phyloP scores from a whole-genome alignment of 1,140 invertebrate genomes.

The Sinonovacula constricta region DNA sequence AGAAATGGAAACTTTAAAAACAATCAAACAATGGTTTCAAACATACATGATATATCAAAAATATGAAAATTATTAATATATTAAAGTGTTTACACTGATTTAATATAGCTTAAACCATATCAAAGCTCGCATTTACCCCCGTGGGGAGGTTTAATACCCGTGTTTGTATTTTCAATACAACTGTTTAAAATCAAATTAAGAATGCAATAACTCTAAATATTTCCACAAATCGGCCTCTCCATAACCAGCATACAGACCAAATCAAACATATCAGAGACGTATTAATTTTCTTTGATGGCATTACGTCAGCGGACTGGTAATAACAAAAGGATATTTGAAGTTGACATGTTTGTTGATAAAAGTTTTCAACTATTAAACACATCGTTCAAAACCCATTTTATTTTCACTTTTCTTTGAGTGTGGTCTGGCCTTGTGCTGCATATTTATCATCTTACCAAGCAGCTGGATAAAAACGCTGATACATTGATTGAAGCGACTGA shows the following conservation, averaged over 20 bases:
- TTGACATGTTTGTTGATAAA: constrained; percentile 42
- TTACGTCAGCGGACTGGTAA: constrained; percentile 5
- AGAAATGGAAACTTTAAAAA: too few relatives aligned
- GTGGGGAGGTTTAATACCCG: background rate
- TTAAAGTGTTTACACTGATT: too few relatives aligned
- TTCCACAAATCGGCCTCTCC: background rate
- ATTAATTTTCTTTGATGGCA: constrained; percentile 36
- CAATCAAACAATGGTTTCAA: too few relatives aligned
- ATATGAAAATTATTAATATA: too few relatives aligned
- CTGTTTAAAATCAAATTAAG: background rate
- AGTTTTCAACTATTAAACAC: constrained; percentile 28
- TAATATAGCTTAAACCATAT: too few relatives aligned
- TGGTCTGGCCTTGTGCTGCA: too few relatives aligned
- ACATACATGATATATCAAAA: too few relatives aligned
- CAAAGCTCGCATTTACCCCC: too few relatives aligned
- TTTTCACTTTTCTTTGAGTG: constrained; percentile 31
- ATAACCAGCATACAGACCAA: background rate
- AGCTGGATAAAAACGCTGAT: too few relatives aligned
- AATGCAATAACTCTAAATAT: background rate
- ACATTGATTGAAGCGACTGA: too few relatives aligned
- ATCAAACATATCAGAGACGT: constrained; percentile 21
- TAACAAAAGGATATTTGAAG: constrained; percentile 27
- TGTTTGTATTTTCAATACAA: background rate
- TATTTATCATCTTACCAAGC: too few relatives aligned
- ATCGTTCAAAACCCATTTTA: constrained; percentile 44